Evolutionary conservation across 1,140 invertebrate genomes (phyloP), one percentile per base, ranked within the genome.

Genomic region (Bombus ignitus): DNA sequence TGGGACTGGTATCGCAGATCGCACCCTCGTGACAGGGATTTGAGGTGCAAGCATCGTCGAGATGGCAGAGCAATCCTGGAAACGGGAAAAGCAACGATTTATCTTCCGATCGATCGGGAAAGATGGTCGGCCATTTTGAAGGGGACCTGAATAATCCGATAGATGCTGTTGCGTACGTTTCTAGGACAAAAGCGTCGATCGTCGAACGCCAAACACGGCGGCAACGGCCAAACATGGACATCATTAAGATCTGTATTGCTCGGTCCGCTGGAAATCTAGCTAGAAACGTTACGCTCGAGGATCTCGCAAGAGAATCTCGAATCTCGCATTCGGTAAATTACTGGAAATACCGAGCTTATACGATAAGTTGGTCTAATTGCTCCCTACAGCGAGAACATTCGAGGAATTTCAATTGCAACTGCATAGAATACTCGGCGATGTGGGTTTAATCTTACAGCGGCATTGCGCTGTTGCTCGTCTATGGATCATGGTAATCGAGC

Each of bases 1-100:
- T 98, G 18, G 98, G 98, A 88, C 98, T 99, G 0, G 99, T 99
- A 93, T 99, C 98, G 92, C 99, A 99, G 88, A 98, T 98, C 12
- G 99, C 98, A 86, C 98, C 98, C 1, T 97, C 97, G 91, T 99
- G 98, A 93, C 99, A 99, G 0, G 99, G 99, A 95, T 98, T 99
- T n/a, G 98, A 98, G 1, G 98, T 98, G 94, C 99, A 99, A 0
- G 98, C 98, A 93, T 99, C 99, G 84, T 99, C 98, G 94, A 99
- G 95, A 93, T 99, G 99, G 91, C 99, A 99, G 1, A 99, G 96
- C 22, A 99, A 95, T 92, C 98, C 98, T 97, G 93, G 70, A 89
- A 89, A 86, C 87, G 88, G 89, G 66, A 59, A 1, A 59, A n/a
- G n/a, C 13, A 12, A 73, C 3, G 28, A 74, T 84, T 89, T 32